These are phyloP conservation scores for Helicoverpa armigera DNA, from an alignment of 1,140 invertebrate species.

Conservation along the genomic window DNA sequence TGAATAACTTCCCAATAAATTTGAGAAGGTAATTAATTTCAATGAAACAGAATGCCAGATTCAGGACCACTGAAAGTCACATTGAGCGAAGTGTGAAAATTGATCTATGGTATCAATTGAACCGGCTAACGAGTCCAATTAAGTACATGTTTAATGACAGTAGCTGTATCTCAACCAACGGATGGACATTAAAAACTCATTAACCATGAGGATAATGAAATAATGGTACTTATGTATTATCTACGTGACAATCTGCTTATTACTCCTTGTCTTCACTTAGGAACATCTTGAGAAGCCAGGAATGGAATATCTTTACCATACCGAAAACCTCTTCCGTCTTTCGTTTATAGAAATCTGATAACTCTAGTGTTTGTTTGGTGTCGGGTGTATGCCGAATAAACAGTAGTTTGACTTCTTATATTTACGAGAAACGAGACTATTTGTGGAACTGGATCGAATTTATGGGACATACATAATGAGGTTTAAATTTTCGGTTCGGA, in stretches of 20 bases:
- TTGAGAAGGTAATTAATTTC: not conserved
- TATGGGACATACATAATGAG: conserved; percentile 13
- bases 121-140: conserved; percentile 26
- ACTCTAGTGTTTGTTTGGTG: conserved; percentile 14
- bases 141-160: conserved; percentile 29
- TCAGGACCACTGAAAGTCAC: conserved; percentile 26
- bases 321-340: not conserved
- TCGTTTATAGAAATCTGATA: conserved; percentile 32
- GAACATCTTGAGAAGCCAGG: not conserved
- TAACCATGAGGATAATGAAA: conserved; percentile 28
- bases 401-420: conserved; percentile 13
- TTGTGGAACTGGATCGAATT: conserved; percentile 36
- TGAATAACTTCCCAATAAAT: no score
- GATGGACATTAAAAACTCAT: conserved; percentile 49
- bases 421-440: conserved; percentile 32
- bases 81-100: conserved; percentile 16
- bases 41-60: conserved; percentile 14
- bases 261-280: conserved; percentile 32
- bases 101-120: conserved; percentile 39
- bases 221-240: conserved; percentile 37
- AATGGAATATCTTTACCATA: conserved; percentile 14
- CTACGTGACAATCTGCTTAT: conserved; percentile 31
- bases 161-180: conserved; percentile 1
- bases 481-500: conserved; percentile 19
- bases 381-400: conserved; percentile 20